phyloP scores from a whole-genome alignment of 2,888 invertebrate species.

The Athalia rosae region DNA sequence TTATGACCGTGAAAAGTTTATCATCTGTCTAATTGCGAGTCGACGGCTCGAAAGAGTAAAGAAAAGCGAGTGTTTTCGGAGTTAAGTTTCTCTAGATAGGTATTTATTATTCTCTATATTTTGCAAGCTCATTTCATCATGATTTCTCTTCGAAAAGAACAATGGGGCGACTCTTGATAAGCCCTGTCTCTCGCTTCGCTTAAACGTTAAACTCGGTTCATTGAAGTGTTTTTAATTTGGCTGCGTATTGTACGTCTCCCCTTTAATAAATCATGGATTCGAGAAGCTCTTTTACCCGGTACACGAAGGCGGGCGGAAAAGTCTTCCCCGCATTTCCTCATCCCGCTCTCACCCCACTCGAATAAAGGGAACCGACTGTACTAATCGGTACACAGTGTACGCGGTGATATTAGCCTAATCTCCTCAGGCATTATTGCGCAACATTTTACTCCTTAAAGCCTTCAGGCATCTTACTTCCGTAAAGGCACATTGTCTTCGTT shows the following conservation, averaged over 20 bases:
- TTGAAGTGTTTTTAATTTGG: conserved; percentile 24
- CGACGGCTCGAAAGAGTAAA: too few species aligned
- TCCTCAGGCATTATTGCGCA: conserved; percentile 43
- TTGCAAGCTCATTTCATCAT: background rate
- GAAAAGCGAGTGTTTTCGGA: too few species aligned
- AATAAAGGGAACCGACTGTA: conserved; percentile 37
- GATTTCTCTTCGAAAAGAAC: background rate
- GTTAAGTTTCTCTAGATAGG: background rate
- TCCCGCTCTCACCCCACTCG: conserved; percentile 5
- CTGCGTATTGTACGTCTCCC: conserved; percentile 31
- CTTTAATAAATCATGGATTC: conserved; percentile 39
- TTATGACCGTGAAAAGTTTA: too few species aligned
- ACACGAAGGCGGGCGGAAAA: background rate
- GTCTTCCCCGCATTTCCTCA: background rate
- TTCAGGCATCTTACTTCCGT: conserved; percentile 37
- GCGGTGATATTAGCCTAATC: conserved; percentile 47
- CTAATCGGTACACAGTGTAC: conserved; percentile 47
- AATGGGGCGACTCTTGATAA: conserved; percentile 24
- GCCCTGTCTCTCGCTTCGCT: conserved; percentile 10
- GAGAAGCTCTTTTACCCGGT: conserved; percentile 9
- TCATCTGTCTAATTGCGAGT: too few species aligned
- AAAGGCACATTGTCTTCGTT: conserved; percentile 44
- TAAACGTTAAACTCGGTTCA: conserved; percentile 15
- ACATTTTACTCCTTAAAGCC: conserved; percentile 45
- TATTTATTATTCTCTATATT: background rate